Evolutionary conservation across 2,888 invertebrate genomes (phyloP), one percentile per base, ranked within the genome.

Genomic region (Hecatera dysodea): DNA sequence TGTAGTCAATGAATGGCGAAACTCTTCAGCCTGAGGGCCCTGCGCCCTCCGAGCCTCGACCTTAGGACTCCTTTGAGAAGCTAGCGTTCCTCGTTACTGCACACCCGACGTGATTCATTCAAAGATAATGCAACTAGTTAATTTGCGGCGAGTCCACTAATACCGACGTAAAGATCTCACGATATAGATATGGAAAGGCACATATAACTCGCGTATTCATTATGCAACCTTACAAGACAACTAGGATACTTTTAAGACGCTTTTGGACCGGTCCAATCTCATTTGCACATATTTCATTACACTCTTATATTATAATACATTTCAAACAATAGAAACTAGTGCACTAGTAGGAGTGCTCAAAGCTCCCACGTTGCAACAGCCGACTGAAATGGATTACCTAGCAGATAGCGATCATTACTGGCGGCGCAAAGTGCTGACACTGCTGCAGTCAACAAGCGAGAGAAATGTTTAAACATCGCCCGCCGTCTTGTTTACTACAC

Each of bases 321-420:
- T 39, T 52, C 12, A 50, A 46, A 60, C 50, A 64, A 77, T 71
- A 24, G 24, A 55, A 70, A 48, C 60, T 57, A 57, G 55, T 57
- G 50, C 50, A 46, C 22, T 59, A 66, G 50, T 44, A 46, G 39
- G 39, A 75, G 17, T 46, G 42, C 22, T 33, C 0, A n/a, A 15
- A 39, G 42, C 50, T 72, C 44, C 53, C 62, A 63, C 59, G 66
- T 29, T 27, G 61, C 56, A 52, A 9, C n/a, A 46, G 19, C 27
- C 19, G 44, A 29, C 36, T 48, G 29, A 24, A 46, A 39, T 56
- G 50, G 22, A 48, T 53, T 19, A 39, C 39, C 39, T 39, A 59
- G 33, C 29, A n/a, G 78, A 59, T 59, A 72, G 57, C 12, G 57
- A 72, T 62, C 65, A 12, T 36, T 57, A 50, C 63, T 70, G 64